These are phyloP conservation scores for Latrodectus hesperus DNA, from an alignment of 2,888 invertebrate species.

Conservation along the genomic window DNA sequence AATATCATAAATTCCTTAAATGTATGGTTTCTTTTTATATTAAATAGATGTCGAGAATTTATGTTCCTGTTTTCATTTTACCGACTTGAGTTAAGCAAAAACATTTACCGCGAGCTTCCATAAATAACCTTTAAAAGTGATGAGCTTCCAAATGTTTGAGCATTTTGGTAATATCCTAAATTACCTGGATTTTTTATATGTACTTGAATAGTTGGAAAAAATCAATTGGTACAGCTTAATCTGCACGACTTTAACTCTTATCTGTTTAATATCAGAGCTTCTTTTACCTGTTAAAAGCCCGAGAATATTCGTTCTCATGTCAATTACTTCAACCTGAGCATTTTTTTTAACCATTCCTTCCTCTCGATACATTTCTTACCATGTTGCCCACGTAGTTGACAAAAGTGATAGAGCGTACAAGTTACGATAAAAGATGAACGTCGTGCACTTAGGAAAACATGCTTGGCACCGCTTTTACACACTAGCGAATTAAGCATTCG, in stretches of 20 bases:
- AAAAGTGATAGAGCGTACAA: slow-evolving; percentile 41
- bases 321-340: slow-evolving; percentile 33
- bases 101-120: neutral
- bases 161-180: slow-evolving; percentile 46
- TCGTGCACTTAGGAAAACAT: slow-evolving; percentile 52
- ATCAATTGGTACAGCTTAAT: too few species aligned
- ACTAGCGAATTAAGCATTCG: slow-evolving; percentile 36
- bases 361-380: slow-evolving; percentile 28
- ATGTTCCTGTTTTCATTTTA: too few species aligned
- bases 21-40: too few species aligned
- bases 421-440: slow-evolving; percentile 35
- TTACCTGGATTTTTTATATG: slow-evolving; percentile 6
- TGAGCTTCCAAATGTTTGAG: slow-evolving; percentile 51
- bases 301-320: slow-evolving; percentile 27
- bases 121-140: slow-evolving; percentile 63
- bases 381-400: slow-evolving; percentile 62
- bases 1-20: too few species aligned
- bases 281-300: slow-evolving; percentile 5
- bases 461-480: slow-evolving; percentile 34
- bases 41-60: too few species aligned
- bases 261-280: neutral
- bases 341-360: slow-evolving; percentile 26
- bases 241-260: too few species aligned
- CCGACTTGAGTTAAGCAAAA: too few species aligned
- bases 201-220: neutral